Percentiles rank a stretch among this genome's conserved stretches.
Conservation (phyloP, 2,797 vertebrate genomes). For the Pangasius macronema region DNA sequence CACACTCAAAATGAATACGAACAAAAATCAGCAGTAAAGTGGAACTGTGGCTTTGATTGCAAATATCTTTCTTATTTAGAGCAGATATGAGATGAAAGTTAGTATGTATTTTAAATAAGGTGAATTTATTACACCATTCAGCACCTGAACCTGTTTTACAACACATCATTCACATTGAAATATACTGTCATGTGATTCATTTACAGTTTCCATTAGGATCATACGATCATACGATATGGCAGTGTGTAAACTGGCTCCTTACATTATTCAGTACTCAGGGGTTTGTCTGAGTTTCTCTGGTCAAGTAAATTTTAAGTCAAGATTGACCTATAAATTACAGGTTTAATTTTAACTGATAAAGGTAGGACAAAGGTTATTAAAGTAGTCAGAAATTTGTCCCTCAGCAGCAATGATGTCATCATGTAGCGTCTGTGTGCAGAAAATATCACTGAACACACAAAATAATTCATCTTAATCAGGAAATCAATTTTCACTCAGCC, state of each 20-base stretch:
- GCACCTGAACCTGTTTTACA: too few relatives aligned
- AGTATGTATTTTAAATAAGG: neutral
- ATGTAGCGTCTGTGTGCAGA: neutral
- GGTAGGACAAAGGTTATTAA: too few relatives aligned
- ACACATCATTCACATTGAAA: neutral
- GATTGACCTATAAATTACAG: too few relatives aligned
- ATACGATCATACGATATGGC: neutral
- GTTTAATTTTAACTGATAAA: neutral
- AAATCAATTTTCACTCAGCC: conserved; percentile 60
- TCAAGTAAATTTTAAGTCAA: neutral
- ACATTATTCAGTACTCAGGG: too few relatives aligned
- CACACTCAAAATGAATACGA: neutral
- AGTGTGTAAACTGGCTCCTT: neutral
- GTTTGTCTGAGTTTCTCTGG: neutral
- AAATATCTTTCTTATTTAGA: neutral
- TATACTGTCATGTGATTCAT: neutral
- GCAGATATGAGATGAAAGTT: too few relatives aligned
- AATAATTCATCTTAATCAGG: neutral
- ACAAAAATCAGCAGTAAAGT: neutral
- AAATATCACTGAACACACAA: neutral
- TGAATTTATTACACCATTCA: neutral
- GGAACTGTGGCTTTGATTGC: neutral
- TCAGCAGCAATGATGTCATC: neutral
- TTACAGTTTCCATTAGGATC: neutral
- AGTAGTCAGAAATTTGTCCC: neutral